Conservation (phyloP, 1,140 invertebrate genomes). For the Microplitis mediator region DNA sequence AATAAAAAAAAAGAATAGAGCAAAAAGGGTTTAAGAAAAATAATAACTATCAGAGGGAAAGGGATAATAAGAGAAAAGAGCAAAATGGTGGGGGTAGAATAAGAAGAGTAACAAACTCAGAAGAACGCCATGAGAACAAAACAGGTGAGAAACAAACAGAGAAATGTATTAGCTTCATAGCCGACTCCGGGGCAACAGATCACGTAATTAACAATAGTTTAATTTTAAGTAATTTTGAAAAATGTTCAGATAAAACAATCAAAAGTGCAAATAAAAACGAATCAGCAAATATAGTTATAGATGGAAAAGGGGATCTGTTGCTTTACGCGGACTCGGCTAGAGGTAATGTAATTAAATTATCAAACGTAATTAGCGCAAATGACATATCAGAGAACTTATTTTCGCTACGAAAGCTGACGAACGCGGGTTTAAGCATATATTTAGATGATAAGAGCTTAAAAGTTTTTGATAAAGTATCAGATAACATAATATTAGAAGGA, state of each 20-base stretch:
- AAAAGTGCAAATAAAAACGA: slow-evolving; percentile 25
- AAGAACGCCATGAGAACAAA: not conserved
- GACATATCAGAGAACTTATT: slow-evolving; percentile 15
- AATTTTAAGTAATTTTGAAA: slow-evolving; percentile 27
- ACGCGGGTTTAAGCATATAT: slow-evolving; percentile 18
- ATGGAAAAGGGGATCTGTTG: not conserved
- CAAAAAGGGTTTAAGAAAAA: too few species aligned
- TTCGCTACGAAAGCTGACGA: slow-evolving; percentile 22
- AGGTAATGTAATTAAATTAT: not conserved
- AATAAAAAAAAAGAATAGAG: not conserved
- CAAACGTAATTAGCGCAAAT: slow-evolving; percentile 22
- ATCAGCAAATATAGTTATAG: not conserved
- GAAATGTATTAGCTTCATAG: slow-evolving; percentile 14
- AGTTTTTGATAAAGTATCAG: not conserved
- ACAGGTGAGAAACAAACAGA: not conserved
- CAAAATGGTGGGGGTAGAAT: not conserved
- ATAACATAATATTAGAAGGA: slow-evolving; percentile 14
- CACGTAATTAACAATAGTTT: slow-evolving; percentile 28
- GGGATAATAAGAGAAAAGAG: not conserved
- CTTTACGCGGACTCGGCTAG: not conserved
- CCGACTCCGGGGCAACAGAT: slow-evolving; percentile 32
- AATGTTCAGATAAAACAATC: slow-evolving; percentile 12
- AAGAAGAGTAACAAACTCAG: not conserved
- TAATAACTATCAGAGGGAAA: too few species aligned
- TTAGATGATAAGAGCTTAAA: slow-evolving; percentile 13